Conservation (phyloP, 2,797 vertebrate genomes). For the Carcharodon carcharias region DNA sequence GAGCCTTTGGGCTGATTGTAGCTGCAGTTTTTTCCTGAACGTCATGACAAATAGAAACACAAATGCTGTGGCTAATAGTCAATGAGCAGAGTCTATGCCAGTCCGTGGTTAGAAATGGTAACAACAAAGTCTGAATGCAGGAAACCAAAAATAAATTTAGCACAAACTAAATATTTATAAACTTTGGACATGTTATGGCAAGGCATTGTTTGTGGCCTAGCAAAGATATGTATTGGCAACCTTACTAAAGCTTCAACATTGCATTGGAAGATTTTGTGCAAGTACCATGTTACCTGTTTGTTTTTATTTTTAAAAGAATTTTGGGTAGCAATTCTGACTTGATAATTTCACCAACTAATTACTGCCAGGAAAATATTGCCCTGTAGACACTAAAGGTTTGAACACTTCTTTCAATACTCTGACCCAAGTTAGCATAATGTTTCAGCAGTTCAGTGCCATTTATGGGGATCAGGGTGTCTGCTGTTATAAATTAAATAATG, state of each 20-base stretch:
- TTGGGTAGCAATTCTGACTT: neutral
- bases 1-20: neutral
- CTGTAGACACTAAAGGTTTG: neutral
- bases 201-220: neutral
- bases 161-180: neutral
- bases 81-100: neutral
- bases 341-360: neutral
- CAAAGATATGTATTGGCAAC: neutral
- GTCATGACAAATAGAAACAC: neutral
- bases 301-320: neutral
- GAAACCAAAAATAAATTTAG: neutral
- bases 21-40: neutral
- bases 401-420: neutral
- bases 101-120: neutral
- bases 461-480: neutral
- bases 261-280: neutral
- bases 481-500: neutral
- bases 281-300: neutral
- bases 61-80: neutral
- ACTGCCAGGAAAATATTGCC: neutral
- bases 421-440: neutral
- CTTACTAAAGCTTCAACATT: neutral
- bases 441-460: neutral
- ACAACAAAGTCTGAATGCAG: neutral
- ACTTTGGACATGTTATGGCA: neutral